A percentile compares a stretch with the other conserved stretches of the same genome.
Conservation (phyloP, 2,113 vertebrate genomes). For the Muntiacus reevesi region DNA sequence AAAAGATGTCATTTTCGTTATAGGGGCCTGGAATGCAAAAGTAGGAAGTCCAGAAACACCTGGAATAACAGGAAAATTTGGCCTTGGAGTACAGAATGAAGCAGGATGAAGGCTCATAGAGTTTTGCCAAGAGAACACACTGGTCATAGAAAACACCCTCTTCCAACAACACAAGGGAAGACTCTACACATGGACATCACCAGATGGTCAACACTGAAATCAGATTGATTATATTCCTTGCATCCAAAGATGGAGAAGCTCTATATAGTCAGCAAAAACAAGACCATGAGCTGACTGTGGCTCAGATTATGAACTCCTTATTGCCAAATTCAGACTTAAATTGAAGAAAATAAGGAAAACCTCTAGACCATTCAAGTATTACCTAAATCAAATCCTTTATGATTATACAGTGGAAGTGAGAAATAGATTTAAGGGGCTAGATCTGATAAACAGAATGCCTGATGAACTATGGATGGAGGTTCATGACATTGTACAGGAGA, state of each 20-base stretch:
- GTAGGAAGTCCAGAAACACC: neutral
- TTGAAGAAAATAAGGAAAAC: neutral
- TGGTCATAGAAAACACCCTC: neutral
- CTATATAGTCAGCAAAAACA: neutral
- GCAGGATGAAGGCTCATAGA: neutral
- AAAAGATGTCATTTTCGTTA: neutral
- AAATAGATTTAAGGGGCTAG: neutral
- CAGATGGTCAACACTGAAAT: neutral
- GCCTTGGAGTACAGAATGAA: neutral
- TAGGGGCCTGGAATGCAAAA: neutral
- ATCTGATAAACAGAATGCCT: neutral
- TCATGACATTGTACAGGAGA: neutral
- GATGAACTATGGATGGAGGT: neutral
- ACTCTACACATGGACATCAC: neutral
- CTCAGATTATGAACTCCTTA: neutral
- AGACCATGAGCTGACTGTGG: neutral
- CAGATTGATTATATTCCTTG: neutral
- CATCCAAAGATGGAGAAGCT: neutral
- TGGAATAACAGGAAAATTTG: neutral
- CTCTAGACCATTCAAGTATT: neutral
- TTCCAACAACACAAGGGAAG: neutral
- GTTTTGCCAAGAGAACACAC: neutral
- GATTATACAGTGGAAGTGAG: neutral
- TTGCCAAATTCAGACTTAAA: neutral
- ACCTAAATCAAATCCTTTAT: neutral